Evolutionary conservation across 2,888 invertebrate genomes (phyloP).

Genomic region (Hoplodrina blanda): DNA sequence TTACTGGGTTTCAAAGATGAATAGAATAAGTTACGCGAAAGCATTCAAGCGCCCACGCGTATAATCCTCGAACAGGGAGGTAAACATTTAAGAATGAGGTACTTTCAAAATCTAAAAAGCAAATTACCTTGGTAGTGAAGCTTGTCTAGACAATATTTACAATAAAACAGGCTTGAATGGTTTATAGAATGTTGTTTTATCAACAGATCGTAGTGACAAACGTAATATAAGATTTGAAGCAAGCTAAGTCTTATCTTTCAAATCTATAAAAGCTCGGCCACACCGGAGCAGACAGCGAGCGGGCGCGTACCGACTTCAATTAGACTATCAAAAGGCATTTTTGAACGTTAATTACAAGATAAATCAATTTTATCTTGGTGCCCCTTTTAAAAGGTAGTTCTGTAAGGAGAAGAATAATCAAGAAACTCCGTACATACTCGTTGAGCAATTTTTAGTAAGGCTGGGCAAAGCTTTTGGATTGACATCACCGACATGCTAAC

Average conservation of each 20-base stretch:
- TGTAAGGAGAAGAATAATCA: too few species aligned
- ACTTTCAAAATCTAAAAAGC: slow-evolving; percentile 57
- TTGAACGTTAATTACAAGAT: too few species aligned
- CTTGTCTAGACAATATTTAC: slow-evolving; percentile 62
- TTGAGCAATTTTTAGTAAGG: too few species aligned
- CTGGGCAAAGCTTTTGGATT: too few species aligned
- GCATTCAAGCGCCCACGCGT: slow-evolving; percentile 40
- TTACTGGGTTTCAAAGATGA: slow-evolving; percentile 45
- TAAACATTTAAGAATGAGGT: slow-evolving; percentile 57
- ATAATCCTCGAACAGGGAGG: slow-evolving; percentile 41
- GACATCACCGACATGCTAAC: too few species aligned
- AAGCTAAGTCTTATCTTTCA: slow-evolving; percentile 71
- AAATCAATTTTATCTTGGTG: too few species aligned
- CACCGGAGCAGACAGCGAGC: background rate
- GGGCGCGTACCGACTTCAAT: too few species aligned
- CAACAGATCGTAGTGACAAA: slow-evolving; percentile 47
- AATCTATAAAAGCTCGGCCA: slow-evolving; percentile 62
- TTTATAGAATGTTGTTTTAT: slow-evolving; percentile 37
- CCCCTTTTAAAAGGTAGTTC: too few species aligned
- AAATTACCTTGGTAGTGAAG: slow-evolving; percentile 49
- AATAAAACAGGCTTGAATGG: slow-evolving; percentile 51
- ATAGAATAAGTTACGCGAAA: slow-evolving; percentile 48
- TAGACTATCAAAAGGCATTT: too few species aligned
- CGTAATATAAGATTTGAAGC: slow-evolving; percentile 43
- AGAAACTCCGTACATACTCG: too few species aligned